Percentiles rank a stretch among this genome's conserved stretches.
phyloP scores from a whole-genome alignment of 2,888 invertebrate genomes.

The Celastrina argiolus region DNA sequence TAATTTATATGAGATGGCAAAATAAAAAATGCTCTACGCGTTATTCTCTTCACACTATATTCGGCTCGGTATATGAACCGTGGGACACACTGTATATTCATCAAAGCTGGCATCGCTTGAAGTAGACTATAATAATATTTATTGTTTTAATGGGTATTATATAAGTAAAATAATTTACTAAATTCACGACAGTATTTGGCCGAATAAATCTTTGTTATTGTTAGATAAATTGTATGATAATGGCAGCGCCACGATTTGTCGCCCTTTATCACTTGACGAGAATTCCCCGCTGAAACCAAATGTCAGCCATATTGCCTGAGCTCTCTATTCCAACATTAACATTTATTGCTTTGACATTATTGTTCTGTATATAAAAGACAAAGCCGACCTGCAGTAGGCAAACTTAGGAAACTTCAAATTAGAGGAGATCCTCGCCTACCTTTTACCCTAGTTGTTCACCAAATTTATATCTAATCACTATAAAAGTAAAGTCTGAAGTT shows the following conservation, averaged over 20 bases:
- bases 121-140: background rate
- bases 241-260: constrained; percentile 20
- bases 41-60: too few species aligned
- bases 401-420: too few species aligned
- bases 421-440: too few species aligned
- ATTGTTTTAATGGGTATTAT: background rate
- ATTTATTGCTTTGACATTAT: background rate
- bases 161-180: background rate
- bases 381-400: background rate
- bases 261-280: constrained; percentile 19
- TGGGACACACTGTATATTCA: too few species aligned
- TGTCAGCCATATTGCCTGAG: constrained; percentile 18
- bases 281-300: constrained; percentile 17
- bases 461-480: background rate
- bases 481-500: background rate
- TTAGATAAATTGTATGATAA: constrained; percentile 17
- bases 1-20: too few species aligned
- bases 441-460: too few species aligned
- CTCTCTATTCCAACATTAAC: constrained; percentile 18
- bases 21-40: too few species aligned
- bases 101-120: too few species aligned
- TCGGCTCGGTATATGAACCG: too few species aligned
- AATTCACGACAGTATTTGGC: background rate
- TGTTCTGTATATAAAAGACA: background rate
- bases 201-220: constrained; percentile 7